Evolutionary conservation across 2,888 invertebrate genomes (phyloP), one percentile per base, ranked within the genome.

Genomic region (Idaea straminata): DNA sequence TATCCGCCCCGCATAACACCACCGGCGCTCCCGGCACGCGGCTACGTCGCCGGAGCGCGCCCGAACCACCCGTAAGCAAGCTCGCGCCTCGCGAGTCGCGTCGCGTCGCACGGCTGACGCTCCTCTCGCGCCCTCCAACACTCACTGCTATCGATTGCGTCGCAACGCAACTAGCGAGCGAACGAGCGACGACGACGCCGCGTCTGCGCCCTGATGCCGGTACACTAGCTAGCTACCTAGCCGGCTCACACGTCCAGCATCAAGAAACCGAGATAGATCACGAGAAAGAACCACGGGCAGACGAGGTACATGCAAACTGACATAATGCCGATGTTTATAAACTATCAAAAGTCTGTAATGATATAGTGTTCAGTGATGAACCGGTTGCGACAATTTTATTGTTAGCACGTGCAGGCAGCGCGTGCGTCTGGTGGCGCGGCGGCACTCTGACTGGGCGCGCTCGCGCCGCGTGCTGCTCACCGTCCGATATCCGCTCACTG

Each of bases 221-320:
- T 72, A 72, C 69, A 73, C 72, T 80, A 80, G 79, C 77, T 75
- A 74, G 74, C 73, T 76, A 71, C 73, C 79, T 77, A 68, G 68
- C 74, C 75, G 76, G 77, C 80, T 93, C 83, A 95, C 83, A 95
- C 93, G 87, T 94, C 94, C 83, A 94, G 91, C 93, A 95, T 94
- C 76, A 95, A 94, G 84, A 95, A 95, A 82, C 94, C 92, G 83
- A 95, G 93, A 83, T 95, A 94, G 80, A 95, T 89, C 80, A 95
- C 94, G 83, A 95, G 93, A 83, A 95, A 91, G 83, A 95, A 91
- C 95, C 95, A 95, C 81, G 95, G 95, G 79, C 94, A 94, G 79
- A 95, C 92, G 81, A 95, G 92, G 86, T 95, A 94, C 89, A 95
- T 93, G 83, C 95, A 95, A 84, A 94, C 91, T 77, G 92, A 89